Conservation (phyloP, 64 coral and sea anemone species). For the Actinia equina region DNA sequence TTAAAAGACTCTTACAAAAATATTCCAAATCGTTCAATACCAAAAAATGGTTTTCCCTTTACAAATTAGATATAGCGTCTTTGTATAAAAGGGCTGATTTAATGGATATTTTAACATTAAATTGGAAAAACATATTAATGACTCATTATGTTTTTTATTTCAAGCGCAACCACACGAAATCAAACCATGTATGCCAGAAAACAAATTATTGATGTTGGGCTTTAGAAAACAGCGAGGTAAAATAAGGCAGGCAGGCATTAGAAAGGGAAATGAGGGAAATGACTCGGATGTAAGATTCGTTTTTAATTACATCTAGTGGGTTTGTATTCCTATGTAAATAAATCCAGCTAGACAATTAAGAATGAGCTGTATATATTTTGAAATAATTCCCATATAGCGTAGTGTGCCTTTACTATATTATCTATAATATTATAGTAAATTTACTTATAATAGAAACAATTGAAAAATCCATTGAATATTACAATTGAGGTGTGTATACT, state of each 20-base stretch:
- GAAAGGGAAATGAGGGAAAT: background rate
- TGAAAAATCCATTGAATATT: background rate
- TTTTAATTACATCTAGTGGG: background rate
- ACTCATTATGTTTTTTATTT: background rate
- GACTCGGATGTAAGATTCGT: no score
- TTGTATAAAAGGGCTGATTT: no score
- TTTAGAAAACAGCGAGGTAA: no score
- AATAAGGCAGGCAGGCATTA: no score
- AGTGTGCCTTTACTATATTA: background rate
- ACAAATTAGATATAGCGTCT: no score
- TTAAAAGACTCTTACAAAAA: no score
- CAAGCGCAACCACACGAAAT: background rate
- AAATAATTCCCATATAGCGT: background rate
- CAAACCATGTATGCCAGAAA: background rate
- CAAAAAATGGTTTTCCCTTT: no score
- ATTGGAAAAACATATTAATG: no score
- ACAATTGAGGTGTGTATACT: background rate
- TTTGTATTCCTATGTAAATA: slow-evolving; percentile 8
- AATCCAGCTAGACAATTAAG: background rate
- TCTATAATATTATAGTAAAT: background rate
- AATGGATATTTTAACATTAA: no score
- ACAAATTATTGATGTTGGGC: no score
- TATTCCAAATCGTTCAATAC: no score
- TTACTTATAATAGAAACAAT: background rate
- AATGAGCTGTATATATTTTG: background rate